phyloP scores from a whole-genome alignment of 2,888 invertebrate genomes.

The Nemotelus pantherinus region DNA sequence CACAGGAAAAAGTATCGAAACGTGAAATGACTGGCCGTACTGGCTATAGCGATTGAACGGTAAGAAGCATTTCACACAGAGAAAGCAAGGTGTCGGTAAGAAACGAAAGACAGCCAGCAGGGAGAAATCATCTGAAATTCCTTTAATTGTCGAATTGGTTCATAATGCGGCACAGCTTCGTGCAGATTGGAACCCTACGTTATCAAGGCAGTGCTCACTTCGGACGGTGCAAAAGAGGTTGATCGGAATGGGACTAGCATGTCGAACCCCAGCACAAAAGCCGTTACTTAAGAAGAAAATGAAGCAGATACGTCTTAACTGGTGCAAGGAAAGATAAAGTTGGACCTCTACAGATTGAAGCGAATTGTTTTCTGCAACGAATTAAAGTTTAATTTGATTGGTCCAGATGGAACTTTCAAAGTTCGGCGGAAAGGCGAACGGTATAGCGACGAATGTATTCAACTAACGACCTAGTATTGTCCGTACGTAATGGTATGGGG shows the following conservation, averaged over 20 bases:
- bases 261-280: neutral
- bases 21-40: neutral
- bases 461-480: too few relatives aligned
- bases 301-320: neutral
- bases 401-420: neutral
- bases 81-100: neutral
- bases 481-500: neutral
- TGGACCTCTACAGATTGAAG: too few relatives aligned
- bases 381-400: neutral
- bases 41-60: neutral
- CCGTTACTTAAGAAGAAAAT: neutral
- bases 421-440: neutral
- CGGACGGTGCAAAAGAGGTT: neutral
- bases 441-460: constrained; percentile 1
- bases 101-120: too few relatives aligned
- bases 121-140: too few relatives aligned
- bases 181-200: neutral
- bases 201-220: neutral
- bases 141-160: neutral
- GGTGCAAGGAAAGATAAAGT: neutral
- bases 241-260: neutral
- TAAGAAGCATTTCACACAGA: neutral
- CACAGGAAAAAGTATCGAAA: neutral
- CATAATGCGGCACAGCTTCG: neutral
- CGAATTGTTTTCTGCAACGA: neutral